Conservation (phyloP, 2,797 vertebrate species). For the Eulemur albifrons region DNA sequence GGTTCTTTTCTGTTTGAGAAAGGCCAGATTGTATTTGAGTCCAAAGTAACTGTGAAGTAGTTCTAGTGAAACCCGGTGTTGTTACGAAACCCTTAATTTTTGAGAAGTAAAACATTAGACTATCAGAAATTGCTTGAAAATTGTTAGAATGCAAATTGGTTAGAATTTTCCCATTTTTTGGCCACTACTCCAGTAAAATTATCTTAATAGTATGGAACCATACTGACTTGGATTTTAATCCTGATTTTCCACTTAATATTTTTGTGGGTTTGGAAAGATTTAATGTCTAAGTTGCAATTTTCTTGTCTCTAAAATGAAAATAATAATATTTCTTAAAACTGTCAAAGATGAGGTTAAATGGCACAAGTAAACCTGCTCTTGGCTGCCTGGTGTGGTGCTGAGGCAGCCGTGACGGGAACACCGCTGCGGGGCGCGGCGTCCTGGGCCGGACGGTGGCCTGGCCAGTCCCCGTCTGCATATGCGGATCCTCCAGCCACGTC, state of each 20-base stretch:
- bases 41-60: neutral
- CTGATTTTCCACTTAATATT: neutral
- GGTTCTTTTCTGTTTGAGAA: neutral
- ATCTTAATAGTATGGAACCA: neutral
- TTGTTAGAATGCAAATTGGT: neutral
- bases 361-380: neutral
- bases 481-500: neutral
- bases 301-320: neutral
- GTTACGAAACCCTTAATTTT: neutral
- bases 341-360: neutral
- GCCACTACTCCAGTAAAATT: too few relatives aligned
- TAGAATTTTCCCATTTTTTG: neutral
- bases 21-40: neutral
- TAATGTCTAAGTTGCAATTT: neutral
- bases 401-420: neutral
- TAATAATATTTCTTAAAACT: neutral
- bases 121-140: neutral
- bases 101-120: neutral
- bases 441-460: too few relatives aligned
- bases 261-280: neutral
- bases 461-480: accelerated
- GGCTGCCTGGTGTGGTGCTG: accelerated
- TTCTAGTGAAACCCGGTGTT: neutral
- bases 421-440: accelerated
- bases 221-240: neutral